Evolutionary conservation across 1,140 invertebrate species (phyloP), one percentile per base, ranked within the genome.

Genomic region (Ladona fulva): DNA sequence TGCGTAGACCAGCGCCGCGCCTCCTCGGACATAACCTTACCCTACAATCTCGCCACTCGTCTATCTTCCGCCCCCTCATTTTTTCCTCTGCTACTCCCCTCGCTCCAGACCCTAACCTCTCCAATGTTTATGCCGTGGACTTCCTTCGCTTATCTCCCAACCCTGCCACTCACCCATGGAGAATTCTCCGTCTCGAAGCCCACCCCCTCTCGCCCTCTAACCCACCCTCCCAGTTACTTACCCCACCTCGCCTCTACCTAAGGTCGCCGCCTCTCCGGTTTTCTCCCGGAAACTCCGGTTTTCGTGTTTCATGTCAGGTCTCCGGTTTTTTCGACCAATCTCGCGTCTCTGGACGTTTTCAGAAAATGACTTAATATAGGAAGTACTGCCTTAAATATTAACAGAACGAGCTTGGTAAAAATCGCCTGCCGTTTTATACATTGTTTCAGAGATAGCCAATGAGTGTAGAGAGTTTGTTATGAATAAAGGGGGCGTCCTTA

Each of bases 71-170:
- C 52, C 52, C 52, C 14, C 52, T 66, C 52, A 12, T 66, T 12
- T 66, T 66, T 66, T 12, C n/a, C 44, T 52, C 19, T 19, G 10
- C 44, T 19, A 10, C 19, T 19, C n/a, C 52, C n/a, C 3, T 12
- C 5, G 1, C 52, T 66, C 52, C 5, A 66, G 52, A 66, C 52
- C 52, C 52, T 66, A 66, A 66, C 52, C 52, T 66, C 52, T 66
- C 52, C 52, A 66, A 66, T 66, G 52, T 66, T 66, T 66, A 66
- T 66, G 52, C 52, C 52, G 52, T 66, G 52, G n/a, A 66, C 52
- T 66, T 66, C 52, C n/a, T 22, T 66, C 52, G 14, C 52, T 66
- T 66, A 66, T 66, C 52, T 66, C 52, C 52, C 52, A 66, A 22
- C 52, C 52, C 52, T 66, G 52, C 52, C 52, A 66, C 52, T 66